These are phyloP conservation scores for Drepana arcuata DNA, from an alignment of 1,140 invertebrate genomes.

Conservation along the genomic window DNA sequence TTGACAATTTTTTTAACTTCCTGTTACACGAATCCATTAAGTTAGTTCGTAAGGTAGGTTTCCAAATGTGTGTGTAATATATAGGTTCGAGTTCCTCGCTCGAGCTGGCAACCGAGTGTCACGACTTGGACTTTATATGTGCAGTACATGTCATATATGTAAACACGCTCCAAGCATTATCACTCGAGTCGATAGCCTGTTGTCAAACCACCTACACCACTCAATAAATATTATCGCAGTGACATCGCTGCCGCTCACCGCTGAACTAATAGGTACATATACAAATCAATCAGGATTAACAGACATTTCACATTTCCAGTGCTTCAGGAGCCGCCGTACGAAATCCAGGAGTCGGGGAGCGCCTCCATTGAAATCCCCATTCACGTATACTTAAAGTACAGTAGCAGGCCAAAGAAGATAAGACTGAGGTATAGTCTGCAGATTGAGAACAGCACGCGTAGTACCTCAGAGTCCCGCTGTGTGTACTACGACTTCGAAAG, in stretches of 20 bases:
- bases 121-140: neutral
- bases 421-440: constrained; percentile 50
- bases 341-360: constrained; percentile 61
- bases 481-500: constrained; percentile 59
- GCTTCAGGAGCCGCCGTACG: constrained; percentile 62
- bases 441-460: constrained; percentile 49
- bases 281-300: too few species aligned
- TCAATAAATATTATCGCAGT: constrained; percentile 20
- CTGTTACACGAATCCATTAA: too few species aligned
- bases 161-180: too few species aligned
- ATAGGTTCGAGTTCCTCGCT: too few species aligned
- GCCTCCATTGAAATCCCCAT: constrained; percentile 61
- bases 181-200: constrained; percentile 9
- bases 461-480: constrained; percentile 42
- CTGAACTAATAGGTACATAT: too few species aligned
- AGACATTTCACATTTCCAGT: too few species aligned
- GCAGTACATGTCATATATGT: too few species aligned
- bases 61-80: too few species aligned
- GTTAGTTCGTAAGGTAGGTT: too few species aligned
- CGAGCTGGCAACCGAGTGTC: neutral
- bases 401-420: constrained; percentile 53
- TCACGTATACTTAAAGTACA: constrained; percentile 61
- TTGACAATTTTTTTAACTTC: too few species aligned
- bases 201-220: constrained; percentile 7
- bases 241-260: constrained; percentile 6